Evolutionary conservation across 2,888 invertebrate genomes (phyloP).

Genomic region (Temnothorax ravouxi): DNA sequence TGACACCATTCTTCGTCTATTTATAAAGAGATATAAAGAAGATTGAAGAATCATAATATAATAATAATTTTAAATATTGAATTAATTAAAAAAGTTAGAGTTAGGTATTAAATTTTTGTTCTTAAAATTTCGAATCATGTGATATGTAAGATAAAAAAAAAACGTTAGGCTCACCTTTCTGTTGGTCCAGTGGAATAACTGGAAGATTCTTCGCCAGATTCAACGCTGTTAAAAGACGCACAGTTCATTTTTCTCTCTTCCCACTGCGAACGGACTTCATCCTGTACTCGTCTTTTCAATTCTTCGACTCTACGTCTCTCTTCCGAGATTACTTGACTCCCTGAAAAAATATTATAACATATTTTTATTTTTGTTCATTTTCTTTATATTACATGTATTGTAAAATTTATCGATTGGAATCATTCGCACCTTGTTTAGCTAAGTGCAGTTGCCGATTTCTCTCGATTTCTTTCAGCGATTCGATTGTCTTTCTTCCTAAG

Average conservation of each 20-base stretch:
- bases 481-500: slow-evolving; percentile 92
- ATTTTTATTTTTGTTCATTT: not conserved
- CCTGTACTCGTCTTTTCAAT: slow-evolving; percentile 94
- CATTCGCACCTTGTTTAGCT: slow-evolving; percentile 93
- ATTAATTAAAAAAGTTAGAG: not conserved
- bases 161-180: slow-evolving; percentile 85
- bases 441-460: slow-evolving; percentile 94
- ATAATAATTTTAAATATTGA: not conserved
- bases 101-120: not conserved
- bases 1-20: not conserved
- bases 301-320: slow-evolving; percentile 95
- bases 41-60: not conserved
- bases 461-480: slow-evolving; percentile 96
- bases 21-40: not conserved
- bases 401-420: not conserved
- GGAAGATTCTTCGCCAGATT: slow-evolving; percentile 89
- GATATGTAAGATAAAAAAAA: not conserved
- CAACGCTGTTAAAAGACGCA: slow-evolving; percentile 89
- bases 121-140: not conserved
- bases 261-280: slow-evolving; percentile 96
- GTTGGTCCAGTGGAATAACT: slow-evolving; percentile 88
- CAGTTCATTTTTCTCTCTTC: slow-evolving; percentile 90
- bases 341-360: slow-evolving; percentile 86
- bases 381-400: not conserved
- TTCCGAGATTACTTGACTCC: slow-evolving; percentile 96